Evolutionary conservation across 2,113 vertebrate genomes (phyloP), one percentile per base, ranked within the genome.

Genomic region (Oreotrochilus melanogaster): DNA sequence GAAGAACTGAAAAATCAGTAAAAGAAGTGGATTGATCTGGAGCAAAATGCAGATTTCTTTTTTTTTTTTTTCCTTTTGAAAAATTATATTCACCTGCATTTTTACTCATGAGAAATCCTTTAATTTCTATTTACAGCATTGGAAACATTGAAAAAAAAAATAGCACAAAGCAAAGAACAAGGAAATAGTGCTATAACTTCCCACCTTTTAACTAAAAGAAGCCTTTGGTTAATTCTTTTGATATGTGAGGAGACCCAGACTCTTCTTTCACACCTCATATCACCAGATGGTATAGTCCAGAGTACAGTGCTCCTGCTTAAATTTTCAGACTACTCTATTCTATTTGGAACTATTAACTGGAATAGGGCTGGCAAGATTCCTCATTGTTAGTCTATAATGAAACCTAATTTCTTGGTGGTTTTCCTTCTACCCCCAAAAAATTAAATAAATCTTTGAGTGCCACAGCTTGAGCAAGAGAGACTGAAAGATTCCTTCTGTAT

Each of bases 11-110:
- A 87, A 84, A 62, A 50, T 23, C 10, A 37, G 6, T 60, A 28
- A n/a, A 88, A 75, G 7, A 71, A 86, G n/a, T 76, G 10, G 10
- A n/a, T 64, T 58, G 69, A 50, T 39, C 28, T 45, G 43, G 65
- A 64, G 31, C 17, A 86, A 95, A 91, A 89, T 11, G 6, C 1
- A 53, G 15, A 39, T 27, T 81, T 71, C 91, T 91, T 37, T 37
- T 71, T 92, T 91, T 92, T 91, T 81, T 30, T 71, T 5, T 74
- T 87, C 43, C 21, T 89, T 86, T 62, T 65, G 53, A 81, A 81
- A 83, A 37, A 56, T 28, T 54, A 39, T 28, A 72, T 76, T 76
- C 8, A 51, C 13, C 14, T 54, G 21, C 4, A 33, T 22, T 69
- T 66, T 85, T 42, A 47, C 31, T 64, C 13, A 14, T 78, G 67